phyloP scores from a whole-genome alignment of 1,140 invertebrate species.

The Drosophila setifemur region DNA sequence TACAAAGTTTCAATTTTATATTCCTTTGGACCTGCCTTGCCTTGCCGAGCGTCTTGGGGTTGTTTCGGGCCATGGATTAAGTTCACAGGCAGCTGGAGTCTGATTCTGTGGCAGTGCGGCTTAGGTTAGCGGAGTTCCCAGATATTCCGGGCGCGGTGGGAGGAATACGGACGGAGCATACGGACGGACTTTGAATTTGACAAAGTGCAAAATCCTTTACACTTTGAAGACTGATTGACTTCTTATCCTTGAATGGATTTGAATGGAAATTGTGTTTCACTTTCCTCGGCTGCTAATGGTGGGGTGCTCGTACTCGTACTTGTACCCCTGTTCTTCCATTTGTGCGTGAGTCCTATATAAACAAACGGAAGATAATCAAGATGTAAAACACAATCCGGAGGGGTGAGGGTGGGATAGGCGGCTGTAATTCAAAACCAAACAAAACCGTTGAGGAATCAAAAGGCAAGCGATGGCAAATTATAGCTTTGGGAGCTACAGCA shows the following conservation, averaged over 20 bases:
- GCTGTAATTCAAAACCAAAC: conserved; percentile 76
- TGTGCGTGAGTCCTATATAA: conserved; percentile 42
- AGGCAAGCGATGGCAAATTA: conserved; percentile 72
- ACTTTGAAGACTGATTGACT: conserved; percentile 81
- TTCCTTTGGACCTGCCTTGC: conserved; percentile 19
- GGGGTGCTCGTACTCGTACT: conserved; percentile 13
- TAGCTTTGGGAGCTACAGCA: conserved; percentile 20
- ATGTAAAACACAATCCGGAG: conserved; percentile 73
- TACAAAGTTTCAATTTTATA: conserved; percentile 70
- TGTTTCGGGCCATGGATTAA: conserved; percentile 61
- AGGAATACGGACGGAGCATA: conserved; percentile 29
- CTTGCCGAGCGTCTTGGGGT: conserved; percentile 58
- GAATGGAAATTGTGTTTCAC: conserved; percentile 72
- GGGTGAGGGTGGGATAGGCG: conserved; percentile 2
- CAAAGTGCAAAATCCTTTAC: conserved; percentile 79
- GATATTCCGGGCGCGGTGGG: no score
- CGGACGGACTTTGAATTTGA: conserved; percentile 59
- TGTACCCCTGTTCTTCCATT: background rate
- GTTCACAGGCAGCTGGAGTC: conserved; percentile 33
- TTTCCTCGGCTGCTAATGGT: conserved; percentile 35
- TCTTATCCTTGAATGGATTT: conserved; percentile 79
- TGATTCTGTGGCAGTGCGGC: conserved; percentile 16
- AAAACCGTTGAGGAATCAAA: conserved; percentile 71
- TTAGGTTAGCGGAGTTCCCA: conserved; percentile 16
- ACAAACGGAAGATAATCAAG: conserved; percentile 80